Base-by-base conservation (phyloP, 2,113 vertebrate species). In the Cyanoderma ruficeps region DNA sequence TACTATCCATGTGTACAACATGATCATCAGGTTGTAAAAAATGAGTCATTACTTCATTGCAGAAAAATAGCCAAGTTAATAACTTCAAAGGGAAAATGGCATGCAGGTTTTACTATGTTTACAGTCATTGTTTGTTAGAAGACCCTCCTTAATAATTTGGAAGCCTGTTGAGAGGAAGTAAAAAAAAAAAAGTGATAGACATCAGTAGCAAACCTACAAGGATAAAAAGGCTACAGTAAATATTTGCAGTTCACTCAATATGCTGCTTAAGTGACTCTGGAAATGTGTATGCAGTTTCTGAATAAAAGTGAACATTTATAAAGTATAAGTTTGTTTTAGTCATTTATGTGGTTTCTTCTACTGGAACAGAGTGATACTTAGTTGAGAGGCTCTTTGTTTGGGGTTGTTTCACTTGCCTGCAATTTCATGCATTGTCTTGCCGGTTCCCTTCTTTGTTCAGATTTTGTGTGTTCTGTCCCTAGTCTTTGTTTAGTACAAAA, bases 251-350 rank as follows among this genome's bases (percentile, higher is more conserved):
- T 85, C 49, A 59, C 75, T 94, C 55, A 63, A 3, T 80, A 47
- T 46, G 41, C 78, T 94, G 55, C 60, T 83, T 67, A 81, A 81
- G 64, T 63, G 59, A 92, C 72, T 83, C 28, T 85, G 44, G 89
- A 93, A 94, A 70, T 92, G 71, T 77, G 6, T 92, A 93, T 74
- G 52, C 47, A 90, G 12, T 35, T 86, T 92, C 75, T 77, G 37
- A 96, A 96, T 96, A 92, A 95, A 96, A 93, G 21, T 42, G 13
- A 87, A 71, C 72, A 60, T 68, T 87, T 83, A 49, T 93, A 42
- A 94, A 63, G 11, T 56, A 63, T 20, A 42, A 17, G 37, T 57
- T 76, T 60, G 63, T 69, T 84, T 35, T 21, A 41, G 44, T 88
- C 2, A 10, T 77, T 79, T 82, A 12, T 60, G 13, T 65, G 72